Evolutionary conservation across 2,113 vertebrate species (phyloP).

Genomic region (Peromyscus maniculatus): DNA sequence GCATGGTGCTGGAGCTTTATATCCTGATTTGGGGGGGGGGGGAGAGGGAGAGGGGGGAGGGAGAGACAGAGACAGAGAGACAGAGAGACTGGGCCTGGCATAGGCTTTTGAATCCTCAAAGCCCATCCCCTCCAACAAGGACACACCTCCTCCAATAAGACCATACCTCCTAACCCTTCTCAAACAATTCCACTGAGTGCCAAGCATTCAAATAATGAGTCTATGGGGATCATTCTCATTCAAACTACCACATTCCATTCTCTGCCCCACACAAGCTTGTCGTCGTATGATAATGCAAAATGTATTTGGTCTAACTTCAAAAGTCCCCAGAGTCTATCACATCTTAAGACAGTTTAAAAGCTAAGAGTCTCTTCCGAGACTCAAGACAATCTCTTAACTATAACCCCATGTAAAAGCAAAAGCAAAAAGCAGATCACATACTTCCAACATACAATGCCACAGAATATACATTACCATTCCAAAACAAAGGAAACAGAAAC

Average conservation of each 20-base stretch:
- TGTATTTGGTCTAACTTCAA: neutral
- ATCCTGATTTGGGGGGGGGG: neutral
- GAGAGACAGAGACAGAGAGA: neutral
- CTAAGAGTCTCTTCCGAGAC: neutral
- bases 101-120: neutral
- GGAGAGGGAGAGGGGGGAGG: accelerated
- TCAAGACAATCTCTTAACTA: neutral
- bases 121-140: neutral
- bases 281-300: neutral
- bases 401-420: neutral
- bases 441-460: too few species aligned
- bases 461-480: neutral
- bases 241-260: neutral
- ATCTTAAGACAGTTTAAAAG: neutral
- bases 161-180: neutral
- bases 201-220: neutral
- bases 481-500: neutral
- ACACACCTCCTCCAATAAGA: neutral
- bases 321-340: neutral
- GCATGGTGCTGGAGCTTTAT: neutral
- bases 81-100: neutral
- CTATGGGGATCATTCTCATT: neutral
- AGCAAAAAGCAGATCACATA: neutral
- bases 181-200: neutral
- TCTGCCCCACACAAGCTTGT: neutral